Evolutionary conservation across 1,140 invertebrate species (phyloP), one percentile per base, ranked within the genome.

Genomic region (Littorina saxatilis): DNA sequence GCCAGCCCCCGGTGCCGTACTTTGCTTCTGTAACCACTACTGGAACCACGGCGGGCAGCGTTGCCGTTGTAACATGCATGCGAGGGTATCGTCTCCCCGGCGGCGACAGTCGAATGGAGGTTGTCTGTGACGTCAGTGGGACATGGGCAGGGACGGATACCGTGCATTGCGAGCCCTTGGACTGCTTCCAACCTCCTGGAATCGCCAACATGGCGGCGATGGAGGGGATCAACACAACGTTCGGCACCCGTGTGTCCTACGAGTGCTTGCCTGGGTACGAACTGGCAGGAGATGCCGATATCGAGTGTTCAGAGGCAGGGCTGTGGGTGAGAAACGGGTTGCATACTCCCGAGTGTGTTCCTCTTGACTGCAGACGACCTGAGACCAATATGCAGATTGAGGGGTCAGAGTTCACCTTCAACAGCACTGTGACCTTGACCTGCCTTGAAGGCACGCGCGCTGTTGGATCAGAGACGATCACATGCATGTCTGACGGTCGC

Each of bases 191-290:
- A 7, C 81, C 81, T 35, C 84, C 84, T 11, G 32, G 1, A 9
- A 32, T 68, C 27, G 39, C 29, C 29, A n/a, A 75, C 32, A n/a
- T 63, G 4, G 35, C 74, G 13, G 80, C 52, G 40, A 15, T 79
- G 2, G 81, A 58, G 1, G 2, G 20, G 55, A 39, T 74, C 23
- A 29, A 39, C 58, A 83, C 82, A 7, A 81, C 78, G 7, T 85
- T 47, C 39, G 50, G 40, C 5, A 58, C 58, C 17, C 47, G 47
- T 20, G 68, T 85, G 20, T 72, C 52, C 20, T 85, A 85, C 68
- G 40, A 7, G 1, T 85, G 84, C 75, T 9, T 43, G 2, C 47
- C 32, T 23, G 83, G 82, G 2, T 86, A 83, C 80, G 37, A 79
- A 1, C 58, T 87, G 32, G 39, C 61, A 20, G 87, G 87, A 20